Base-by-base conservation (phyloP, 2,113 vertebrate species). In the Salvelinus namaycush region DNA sequence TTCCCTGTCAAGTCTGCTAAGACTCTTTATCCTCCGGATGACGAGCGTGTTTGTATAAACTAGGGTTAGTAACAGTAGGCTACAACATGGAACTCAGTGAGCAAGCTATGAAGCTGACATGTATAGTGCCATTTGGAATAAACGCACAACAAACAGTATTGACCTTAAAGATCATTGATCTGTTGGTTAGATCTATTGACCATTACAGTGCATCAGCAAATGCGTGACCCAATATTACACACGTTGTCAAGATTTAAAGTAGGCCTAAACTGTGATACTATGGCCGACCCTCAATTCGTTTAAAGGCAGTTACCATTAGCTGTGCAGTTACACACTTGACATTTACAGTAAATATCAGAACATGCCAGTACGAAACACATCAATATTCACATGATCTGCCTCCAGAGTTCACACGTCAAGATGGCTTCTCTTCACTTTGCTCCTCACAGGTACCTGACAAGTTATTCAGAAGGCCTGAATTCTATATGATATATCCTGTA, bases 1-100 rank as follows among this genome's bases (percentile, higher is more conserved):
- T 39, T 75, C 48, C 68, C 68, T 16, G 70, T 77, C 75, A 54
- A 54, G 65, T 73, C 70, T 39, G 48, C 31, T 72, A 57, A 64
- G 57, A 7, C 60, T 77, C 60, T 69, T 62, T 70, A 49, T 76
- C 22, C 12, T 72, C 24, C 62, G 2, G 27, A n/a, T 54, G 26
- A 3, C 39, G 54, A 29, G 26, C 11, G 54, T 72, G 70, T 26
- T n/a, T 72, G 14, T 13, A 31, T 49, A 72, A 16, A 22, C 48
- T 31, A 22, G n/a, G 20, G n/a, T 5, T 7, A 20, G 2, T 22
- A 62, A 62, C 59, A 8, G 59, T 62, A 62, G 59, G 20, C 59
- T 62, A 3, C 59, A 8, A 62, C 20, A 62, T 62, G 59, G 13
- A 57, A 57, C 14, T 20, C 16, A 57, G n/a, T n/a, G 59, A 20